Percentiles rank a stretch among this genome's conserved stretches.
Evolutionary conservation across 2,888 invertebrate genomes (phyloP).

Genomic region (Drosophila borborema): DNA sequence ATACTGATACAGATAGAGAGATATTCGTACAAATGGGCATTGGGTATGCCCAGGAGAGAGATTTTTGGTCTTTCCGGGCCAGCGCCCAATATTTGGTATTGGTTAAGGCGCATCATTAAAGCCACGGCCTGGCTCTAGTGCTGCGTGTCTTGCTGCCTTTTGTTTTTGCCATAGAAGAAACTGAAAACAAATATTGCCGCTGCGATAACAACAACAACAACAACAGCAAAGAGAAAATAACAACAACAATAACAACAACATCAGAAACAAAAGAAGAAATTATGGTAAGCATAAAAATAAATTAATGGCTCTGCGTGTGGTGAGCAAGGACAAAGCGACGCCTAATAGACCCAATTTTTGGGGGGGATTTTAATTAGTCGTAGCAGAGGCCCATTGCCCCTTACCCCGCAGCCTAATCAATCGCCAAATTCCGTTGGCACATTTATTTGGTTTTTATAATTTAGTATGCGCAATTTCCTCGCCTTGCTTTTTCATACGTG

Average conservation of each 20-base stretch:
- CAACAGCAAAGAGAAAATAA: not conserved
- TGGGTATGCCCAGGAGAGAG: slow-evolving; percentile 64
- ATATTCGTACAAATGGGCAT: slow-evolving; percentile 26
- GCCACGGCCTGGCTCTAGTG: slow-evolving; percentile 23
- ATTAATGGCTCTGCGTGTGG: slow-evolving; percentile 67
- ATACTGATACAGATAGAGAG: slow-evolving; percentile 19
- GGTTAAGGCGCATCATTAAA: slow-evolving; percentile 71
- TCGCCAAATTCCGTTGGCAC: slow-evolving; percentile 32
- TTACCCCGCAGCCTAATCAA: not conserved
- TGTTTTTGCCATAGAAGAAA: slow-evolving; percentile 31
- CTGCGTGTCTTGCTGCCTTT: slow-evolving; percentile 50
- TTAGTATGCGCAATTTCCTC: slow-evolving; percentile 70
- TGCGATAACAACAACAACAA: slow-evolving; percentile 5
- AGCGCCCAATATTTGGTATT: slow-evolving; percentile 46
- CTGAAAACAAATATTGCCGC: slow-evolving; percentile 37
- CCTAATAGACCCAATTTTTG: slow-evolving; percentile 56
- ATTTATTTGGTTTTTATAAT: slow-evolving; percentile 62
- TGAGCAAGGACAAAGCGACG: slow-evolving; percentile 66
- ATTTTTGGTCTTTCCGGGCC: slow-evolving; percentile 74
- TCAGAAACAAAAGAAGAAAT: slow-evolving; percentile 68
- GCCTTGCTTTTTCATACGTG: slow-evolving; percentile 36
- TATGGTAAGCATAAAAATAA: slow-evolving; percentile 75
- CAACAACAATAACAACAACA: not conserved
- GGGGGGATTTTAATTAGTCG: slow-evolving; percentile 60
- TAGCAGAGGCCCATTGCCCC: not conserved